phyloP scores from a whole-genome alignment of 2,888 invertebrate genomes.

The Eretmocerus hayati region DNA sequence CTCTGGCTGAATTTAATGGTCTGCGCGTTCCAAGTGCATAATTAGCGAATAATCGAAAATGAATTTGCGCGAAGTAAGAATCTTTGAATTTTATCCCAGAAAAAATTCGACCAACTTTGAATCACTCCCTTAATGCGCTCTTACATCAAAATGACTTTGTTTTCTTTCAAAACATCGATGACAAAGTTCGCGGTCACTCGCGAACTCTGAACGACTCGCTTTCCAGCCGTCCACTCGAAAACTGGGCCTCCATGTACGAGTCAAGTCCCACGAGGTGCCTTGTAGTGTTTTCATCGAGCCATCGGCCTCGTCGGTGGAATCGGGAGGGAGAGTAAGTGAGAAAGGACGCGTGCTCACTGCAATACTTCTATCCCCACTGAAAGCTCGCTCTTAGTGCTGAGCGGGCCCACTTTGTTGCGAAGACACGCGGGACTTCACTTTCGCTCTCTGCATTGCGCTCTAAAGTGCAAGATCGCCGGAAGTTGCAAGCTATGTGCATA shows the following conservation, averaged over 20 bases:
- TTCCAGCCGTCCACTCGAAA: constrained; percentile 36
- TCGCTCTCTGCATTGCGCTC: neutral
- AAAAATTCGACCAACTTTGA: no score
- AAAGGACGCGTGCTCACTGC: constrained; percentile 23
- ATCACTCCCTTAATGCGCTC: no score
- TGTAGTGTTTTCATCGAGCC: constrained; percentile 6
- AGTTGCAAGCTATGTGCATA: no score
- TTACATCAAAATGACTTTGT: no score
- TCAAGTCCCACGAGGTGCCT: constrained; percentile 3
- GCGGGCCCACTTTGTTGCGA: neutral
- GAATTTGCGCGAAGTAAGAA: no score
- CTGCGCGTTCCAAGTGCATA: no score
- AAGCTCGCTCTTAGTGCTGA: neutral
- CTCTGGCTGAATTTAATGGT: no score
- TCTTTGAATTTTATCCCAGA: no score
- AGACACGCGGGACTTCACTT: neutral
- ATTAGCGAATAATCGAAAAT: no score
- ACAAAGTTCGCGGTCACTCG: no score
- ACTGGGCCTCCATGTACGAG: constrained; percentile 26
- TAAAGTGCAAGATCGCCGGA: constrained; percentile 7
- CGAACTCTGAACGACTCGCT: neutral
- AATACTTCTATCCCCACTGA: neutral
- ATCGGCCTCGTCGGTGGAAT: constrained; percentile 20
- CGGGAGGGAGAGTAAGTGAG: constrained; percentile 9
- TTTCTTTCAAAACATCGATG: no score